These are phyloP conservation scores for Crotalus helleri DNA, from an alignment of 2,113 vertebrate species.

Conservation along the genomic window DNA sequence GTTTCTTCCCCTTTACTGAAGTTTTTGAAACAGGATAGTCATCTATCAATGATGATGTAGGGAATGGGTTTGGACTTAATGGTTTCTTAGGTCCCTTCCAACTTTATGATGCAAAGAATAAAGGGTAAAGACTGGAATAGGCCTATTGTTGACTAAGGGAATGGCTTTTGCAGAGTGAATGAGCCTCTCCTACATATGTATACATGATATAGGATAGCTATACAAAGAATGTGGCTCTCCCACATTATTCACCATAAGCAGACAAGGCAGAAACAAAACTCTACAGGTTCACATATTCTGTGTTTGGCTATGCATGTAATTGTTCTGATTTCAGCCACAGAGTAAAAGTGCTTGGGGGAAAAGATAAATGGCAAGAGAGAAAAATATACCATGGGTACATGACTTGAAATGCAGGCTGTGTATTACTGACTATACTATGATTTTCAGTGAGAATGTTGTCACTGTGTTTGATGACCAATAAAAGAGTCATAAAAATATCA, in stretches of 20 bases:
- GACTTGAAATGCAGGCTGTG: not conserved
- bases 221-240: not conserved
- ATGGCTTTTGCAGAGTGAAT: not conserved
- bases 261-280: not conserved
- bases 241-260: not conserved
- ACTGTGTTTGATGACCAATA: not conserved
- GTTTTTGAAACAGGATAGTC: not conserved
- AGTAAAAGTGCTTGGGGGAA: not conserved
- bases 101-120: not conserved
- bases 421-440: not conserved
- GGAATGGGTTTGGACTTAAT: not conserved
- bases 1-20: not conserved
- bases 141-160: not conserved
- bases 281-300: not conserved
- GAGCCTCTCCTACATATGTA: not conserved
- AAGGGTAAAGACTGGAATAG: not conserved
- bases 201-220: not conserved
- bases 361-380: not conserved
- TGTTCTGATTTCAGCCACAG: not conserved
- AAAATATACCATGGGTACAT: not conserved
- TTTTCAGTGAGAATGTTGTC: not conserved
- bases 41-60: not conserved
- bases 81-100: not conserved
- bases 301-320: not conserved
- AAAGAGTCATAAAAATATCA: not conserved